These are phyloP conservation scores for Burhinus bistriatus DNA, from an alignment of 2,113 vertebrate species.

Conservation along the genomic window DNA sequence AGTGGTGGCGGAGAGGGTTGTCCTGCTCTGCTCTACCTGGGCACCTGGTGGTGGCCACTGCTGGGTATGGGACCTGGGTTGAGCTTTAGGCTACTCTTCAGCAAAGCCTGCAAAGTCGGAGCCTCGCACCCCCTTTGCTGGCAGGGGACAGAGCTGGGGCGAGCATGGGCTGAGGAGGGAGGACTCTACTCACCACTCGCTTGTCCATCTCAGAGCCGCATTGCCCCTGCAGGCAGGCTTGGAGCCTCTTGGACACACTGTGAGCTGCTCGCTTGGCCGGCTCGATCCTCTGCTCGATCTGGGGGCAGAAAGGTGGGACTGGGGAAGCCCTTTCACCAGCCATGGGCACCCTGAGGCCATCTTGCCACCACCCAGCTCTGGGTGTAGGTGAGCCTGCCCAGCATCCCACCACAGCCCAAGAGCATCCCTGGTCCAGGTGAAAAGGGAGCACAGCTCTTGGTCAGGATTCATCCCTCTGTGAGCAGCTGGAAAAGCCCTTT, in stretches of 20 bases:
- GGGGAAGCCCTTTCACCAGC: neutral
- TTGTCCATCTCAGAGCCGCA: slow-evolving; percentile 86
- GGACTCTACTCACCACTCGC: slow-evolving; percentile 82
- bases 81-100: neutral
- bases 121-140: neutral
- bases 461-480: neutral
- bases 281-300: slow-evolving; percentile 95
- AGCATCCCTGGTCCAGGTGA: neutral
- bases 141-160: neutral
- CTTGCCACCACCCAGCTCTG: neutral
- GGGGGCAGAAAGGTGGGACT: neutral
- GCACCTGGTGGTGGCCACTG: neutral
- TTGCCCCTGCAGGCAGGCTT: slow-evolving; percentile 90
- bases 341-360: fast-evolving
- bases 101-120: neutral
- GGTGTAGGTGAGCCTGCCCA: neutral
- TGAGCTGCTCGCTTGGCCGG: slow-evolving; percentile 88
- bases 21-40: neutral
- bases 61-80: neutral
- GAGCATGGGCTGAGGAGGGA: fast-evolving
- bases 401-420: neutral
- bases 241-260: slow-evolving; percentile 88
- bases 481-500: neutral
- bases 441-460: neutral
- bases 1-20: neutral